These are phyloP conservation scores for Actinernus sp. DNA, from an alignment of 92 coral and sea anemone genomes.

Conservation along the genomic window DNA sequence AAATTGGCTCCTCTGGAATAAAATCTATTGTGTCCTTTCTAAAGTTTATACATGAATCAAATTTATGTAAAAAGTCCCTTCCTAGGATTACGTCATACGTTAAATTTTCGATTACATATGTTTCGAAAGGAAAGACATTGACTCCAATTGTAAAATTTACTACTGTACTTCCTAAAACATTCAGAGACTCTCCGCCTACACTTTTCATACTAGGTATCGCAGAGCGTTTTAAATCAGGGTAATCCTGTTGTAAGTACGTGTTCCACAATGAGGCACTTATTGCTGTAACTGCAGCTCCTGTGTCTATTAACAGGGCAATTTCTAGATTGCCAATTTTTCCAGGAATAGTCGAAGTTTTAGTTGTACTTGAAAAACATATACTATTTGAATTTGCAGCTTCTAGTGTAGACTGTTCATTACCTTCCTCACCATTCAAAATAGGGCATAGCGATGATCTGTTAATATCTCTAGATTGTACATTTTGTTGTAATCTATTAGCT, in stretches of 20 bases:
- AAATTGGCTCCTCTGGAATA: not conserved
- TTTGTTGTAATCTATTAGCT: not conserved
- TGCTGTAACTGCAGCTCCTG: slow-evolving; percentile 18
- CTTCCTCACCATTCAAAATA: not conserved
- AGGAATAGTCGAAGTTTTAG: not conserved
- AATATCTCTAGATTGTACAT: not conserved
- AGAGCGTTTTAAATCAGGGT: not conserved
- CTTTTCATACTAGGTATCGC: too few relatives aligned
- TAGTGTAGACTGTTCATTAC: not conserved
- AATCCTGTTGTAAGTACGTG: not conserved
- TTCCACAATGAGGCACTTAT: not conserved
- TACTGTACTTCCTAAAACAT: too few relatives aligned
- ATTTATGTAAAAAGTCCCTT: slow-evolving; percentile 13
- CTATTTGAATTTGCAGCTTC: too few relatives aligned
- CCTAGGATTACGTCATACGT: slow-evolving; percentile 10
- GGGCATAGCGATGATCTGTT: not conserved
- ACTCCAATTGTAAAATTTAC: not conserved
- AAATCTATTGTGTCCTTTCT: not conserved
- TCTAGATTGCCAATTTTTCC: not conserved
- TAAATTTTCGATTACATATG: slow-evolving; percentile 12
- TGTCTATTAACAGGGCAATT: not conserved
- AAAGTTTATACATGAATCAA: slow-evolving; percentile 9
- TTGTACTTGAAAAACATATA: too few relatives aligned
- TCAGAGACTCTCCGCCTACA: slow-evolving; percentile 8
- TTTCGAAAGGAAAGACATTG: not conserved